phyloP scores from a whole-genome alignment of 2,113 vertebrate species.

The Holacanthus passer region DNA sequence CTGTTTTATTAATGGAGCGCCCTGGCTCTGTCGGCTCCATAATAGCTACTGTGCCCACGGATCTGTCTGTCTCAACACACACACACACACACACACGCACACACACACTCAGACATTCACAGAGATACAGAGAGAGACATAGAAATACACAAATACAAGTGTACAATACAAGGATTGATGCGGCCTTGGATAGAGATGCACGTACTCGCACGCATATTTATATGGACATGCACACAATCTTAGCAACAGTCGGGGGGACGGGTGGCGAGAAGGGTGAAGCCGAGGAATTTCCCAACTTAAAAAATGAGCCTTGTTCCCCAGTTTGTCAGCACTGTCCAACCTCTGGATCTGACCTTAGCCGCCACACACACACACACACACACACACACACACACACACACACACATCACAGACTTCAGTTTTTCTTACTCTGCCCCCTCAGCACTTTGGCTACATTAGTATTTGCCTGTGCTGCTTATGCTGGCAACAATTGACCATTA shows the following conservation, averaged over 20 bases:
- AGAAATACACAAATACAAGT: slow-evolving; percentile 21
- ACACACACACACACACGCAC: slow-evolving; percentile 22
- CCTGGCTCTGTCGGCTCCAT: slow-evolving; percentile 60
- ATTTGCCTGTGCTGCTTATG: not conserved
- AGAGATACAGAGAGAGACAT: slow-evolving; percentile 7
- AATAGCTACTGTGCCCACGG: slow-evolving; percentile 69
- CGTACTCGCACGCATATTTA: slow-evolving; percentile 1
- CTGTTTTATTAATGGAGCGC: slow-evolving; percentile 81
- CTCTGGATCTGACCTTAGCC: slow-evolving; percentile 37
- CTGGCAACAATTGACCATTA: not conserved
- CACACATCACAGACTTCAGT: not conserved
- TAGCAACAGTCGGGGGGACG: not conserved
- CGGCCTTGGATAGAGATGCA: slow-evolving; percentile 1
- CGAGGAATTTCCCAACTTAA: slow-evolving; percentile 29
- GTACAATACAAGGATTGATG: slow-evolving; percentile 27
- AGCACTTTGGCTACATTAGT: not conserved
- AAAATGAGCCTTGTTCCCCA: slow-evolving; percentile 27
- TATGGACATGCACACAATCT: not conserved
- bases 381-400: not conserved
- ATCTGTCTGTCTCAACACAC: slow-evolving; percentile 55
- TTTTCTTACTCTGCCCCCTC: not conserved
- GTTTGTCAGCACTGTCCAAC: slow-evolving; percentile 34
- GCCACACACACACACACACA: slow-evolving; percentile 22
- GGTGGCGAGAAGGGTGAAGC: slow-evolving; percentile 31
- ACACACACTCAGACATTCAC: slow-evolving; percentile 5